Evolutionary conservation across 2,797 vertebrate genomes (phyloP).

Genomic region (Oryzias dopingdopingensis): DNA sequence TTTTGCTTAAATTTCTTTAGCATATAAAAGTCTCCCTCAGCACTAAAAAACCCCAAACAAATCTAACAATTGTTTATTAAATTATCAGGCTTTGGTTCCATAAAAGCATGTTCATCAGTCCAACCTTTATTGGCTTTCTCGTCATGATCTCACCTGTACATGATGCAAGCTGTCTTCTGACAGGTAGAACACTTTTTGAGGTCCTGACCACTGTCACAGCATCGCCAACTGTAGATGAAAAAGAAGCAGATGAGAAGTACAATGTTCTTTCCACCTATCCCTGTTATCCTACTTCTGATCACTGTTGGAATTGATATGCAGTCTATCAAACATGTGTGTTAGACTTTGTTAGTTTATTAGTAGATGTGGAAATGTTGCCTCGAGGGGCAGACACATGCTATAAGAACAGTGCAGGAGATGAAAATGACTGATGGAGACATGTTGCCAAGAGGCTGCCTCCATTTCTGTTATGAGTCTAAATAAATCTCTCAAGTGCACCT

Average conservation of each 20-base stretch:
- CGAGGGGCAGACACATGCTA: slow-evolving; percentile 65
- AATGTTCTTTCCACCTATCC: slow-evolving; percentile 14
- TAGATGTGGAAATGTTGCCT: slow-evolving; percentile 66
- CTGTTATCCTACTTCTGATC: slow-evolving; percentile 20
- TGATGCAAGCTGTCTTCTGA: slow-evolving; percentile 93
- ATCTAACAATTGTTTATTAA: too few species aligned
- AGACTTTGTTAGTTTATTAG: slow-evolving; percentile 52
- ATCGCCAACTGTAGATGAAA: slow-evolving; percentile 65
- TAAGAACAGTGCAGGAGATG: slow-evolving; percentile 59
- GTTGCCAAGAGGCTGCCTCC: slow-evolving; percentile 66
- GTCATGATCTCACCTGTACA: slow-evolving; percentile 87
- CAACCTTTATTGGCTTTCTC: neutral
- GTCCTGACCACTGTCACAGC: slow-evolving; percentile 89
- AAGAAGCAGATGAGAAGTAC: neutral
- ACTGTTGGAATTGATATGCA: slow-evolving; percentile 35
- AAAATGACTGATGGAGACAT: slow-evolving; percentile 76
- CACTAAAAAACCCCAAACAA: too few species aligned
- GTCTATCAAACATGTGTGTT: slow-evolving; percentile 35
- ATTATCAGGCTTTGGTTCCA: too few species aligned
- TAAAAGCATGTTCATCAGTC: neutral
- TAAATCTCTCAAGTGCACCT: slow-evolving; percentile 64
- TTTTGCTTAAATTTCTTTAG: too few species aligned
- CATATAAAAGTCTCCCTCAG: too few species aligned
- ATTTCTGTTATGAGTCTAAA: slow-evolving; percentile 73
- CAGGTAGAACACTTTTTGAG: slow-evolving; percentile 91